A percentile compares a stretch with the other conserved stretches of the same genome.
These are phyloP conservation scores for Laterallus jamaicensis DNA, from an alignment of 2,113 vertebrate genomes.

Conservation along the genomic window DNA sequence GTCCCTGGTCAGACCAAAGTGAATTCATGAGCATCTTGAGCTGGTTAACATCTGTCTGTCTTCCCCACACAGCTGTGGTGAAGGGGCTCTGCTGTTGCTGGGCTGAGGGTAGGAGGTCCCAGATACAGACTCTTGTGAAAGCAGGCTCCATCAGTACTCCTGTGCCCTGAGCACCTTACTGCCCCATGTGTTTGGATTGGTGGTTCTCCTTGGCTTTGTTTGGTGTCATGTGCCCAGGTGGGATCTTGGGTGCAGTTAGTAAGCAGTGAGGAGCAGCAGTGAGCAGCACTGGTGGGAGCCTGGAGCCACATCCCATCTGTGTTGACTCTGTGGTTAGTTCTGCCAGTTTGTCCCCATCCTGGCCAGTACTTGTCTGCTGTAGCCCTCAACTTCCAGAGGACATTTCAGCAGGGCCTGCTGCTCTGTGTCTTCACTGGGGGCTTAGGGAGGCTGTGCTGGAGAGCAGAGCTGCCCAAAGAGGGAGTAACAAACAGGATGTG, in stretches of 20 bases:
- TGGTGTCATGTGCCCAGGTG: accelerated
- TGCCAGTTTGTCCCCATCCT: background rate
- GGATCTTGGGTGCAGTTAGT: background rate
- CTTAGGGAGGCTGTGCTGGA: background rate
- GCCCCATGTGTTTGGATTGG: accelerated
- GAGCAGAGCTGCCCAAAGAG: background rate
- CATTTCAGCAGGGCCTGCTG: background rate
- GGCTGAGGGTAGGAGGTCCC: background rate
- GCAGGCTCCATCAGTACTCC: background rate
- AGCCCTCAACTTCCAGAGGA: background rate
- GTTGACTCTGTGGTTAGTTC: background rate
- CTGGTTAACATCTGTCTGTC: background rate
- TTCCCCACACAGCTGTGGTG: background rate
- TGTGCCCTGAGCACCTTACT: background rate
- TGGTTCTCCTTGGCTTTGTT: background rate
- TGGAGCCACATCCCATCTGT: background rate
- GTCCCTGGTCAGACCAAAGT: background rate
- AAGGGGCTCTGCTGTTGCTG: background rate
- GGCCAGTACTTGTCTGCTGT: background rate
- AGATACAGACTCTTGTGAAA: background rate
- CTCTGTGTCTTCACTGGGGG: background rate
- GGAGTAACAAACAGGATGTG: background rate
- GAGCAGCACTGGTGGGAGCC: background rate
- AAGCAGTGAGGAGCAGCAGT: background rate
- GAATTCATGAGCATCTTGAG: background rate